Conservation (phyloP, 2,797 vertebrate genomes). For the Coregonus sp. region DNA sequence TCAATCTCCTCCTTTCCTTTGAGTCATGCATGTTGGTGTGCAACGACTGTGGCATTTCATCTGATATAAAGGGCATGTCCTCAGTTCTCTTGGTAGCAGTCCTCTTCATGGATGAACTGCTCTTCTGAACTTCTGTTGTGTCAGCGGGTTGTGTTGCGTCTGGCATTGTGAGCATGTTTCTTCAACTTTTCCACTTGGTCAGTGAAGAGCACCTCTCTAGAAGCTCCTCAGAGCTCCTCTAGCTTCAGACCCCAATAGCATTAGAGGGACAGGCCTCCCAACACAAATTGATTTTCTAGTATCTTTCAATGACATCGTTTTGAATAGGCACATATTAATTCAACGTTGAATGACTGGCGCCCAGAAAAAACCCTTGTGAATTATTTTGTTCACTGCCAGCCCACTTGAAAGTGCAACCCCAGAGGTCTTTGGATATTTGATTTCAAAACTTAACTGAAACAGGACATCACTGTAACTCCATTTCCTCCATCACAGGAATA, state of each 20-base stretch:
- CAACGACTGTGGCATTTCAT: background rate
- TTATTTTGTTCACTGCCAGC: background rate
- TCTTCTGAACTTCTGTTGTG: background rate
- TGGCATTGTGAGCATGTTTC: background rate
- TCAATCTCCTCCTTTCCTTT: background rate
- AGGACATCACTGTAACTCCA: constrained; percentile 66
- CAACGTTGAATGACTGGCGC: constrained; percentile 15
- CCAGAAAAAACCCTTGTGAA: constrained; percentile 9
- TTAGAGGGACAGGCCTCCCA: constrained; percentile 30
- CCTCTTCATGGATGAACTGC: background rate
- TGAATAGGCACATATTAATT: constrained; percentile 35
- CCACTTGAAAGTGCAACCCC: constrained; percentile 23
- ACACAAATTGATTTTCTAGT: constrained; percentile 6
- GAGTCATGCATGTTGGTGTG: background rate
- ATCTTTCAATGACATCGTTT: constrained; percentile 18
- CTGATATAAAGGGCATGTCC: too few relatives aligned
- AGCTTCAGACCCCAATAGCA: constrained; percentile 17
- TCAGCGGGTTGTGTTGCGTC: background rate
- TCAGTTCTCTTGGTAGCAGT: background rate
- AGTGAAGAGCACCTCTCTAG: background rate
- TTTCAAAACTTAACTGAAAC: constrained; percentile 53
- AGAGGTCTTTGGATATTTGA: constrained; percentile 41
- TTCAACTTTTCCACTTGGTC: background rate
- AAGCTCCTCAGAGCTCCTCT: constrained; percentile 30
- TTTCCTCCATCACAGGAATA: constrained; percentile 58